phyloP scores from a whole-genome alignment of 1,140 invertebrate genomes.

The Zaprionus davidi region DNA sequence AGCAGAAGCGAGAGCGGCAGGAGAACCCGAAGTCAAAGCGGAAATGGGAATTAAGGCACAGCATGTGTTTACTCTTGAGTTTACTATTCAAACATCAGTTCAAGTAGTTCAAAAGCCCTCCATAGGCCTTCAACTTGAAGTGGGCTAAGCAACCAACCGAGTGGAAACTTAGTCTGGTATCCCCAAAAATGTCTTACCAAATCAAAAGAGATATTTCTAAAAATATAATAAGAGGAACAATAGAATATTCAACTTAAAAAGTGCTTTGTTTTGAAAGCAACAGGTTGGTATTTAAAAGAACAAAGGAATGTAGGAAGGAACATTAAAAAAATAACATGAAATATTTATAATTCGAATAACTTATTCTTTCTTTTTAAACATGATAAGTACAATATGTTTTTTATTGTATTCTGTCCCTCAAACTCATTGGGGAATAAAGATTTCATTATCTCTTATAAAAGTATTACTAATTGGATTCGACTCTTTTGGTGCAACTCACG shows the following conservation, averaged over 20 bases:
- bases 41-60: not conserved
- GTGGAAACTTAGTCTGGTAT: not conserved
- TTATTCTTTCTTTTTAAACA: too few species aligned
- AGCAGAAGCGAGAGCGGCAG: constrained; percentile 63
- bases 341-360: too few species aligned
- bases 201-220: not conserved
- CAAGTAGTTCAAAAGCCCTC: constrained; percentile 4
- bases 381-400: too few species aligned
- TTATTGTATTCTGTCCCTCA: too few species aligned
- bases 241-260: not conserved
- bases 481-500: not conserved
- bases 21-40: constrained; percentile 43
- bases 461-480: not conserved
- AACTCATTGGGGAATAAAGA: not conserved
- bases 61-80: constrained; percentile 38
- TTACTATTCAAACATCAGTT: constrained; percentile 34
- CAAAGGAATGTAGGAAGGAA: too few species aligned
- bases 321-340: too few species aligned
- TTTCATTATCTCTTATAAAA: not conserved
- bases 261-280: not conserved
- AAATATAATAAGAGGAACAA: not conserved
- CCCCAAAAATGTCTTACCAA: not conserved
- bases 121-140: not conserved
- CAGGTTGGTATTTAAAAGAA: not conserved
- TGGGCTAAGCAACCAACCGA: constrained; percentile 1